Evolutionary conservation across 92 coral and sea anemone genomes (phyloP).

Genomic region (Hydrozoanthus gracilis): DNA sequence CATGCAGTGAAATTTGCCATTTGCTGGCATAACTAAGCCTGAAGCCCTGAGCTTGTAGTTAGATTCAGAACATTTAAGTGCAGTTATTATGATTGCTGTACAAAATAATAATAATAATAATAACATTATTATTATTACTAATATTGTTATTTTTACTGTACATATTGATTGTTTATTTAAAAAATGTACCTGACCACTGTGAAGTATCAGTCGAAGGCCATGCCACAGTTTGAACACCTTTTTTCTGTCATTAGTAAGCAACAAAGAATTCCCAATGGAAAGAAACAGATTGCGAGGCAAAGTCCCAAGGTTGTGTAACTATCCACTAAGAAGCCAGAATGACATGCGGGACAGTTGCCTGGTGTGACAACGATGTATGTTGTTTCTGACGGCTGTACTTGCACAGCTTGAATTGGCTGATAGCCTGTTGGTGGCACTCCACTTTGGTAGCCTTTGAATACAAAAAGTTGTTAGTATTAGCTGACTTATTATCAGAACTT

Average conservation of each 20-base stretch:
- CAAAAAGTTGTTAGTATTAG: neutral
- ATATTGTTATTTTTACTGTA: too few relatives aligned
- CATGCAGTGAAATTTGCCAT: too few relatives aligned
- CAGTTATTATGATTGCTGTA: too few relatives aligned
- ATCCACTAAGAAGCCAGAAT: conserved; percentile 42
- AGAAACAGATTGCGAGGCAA: conserved; percentile 61
- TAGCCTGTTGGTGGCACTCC: conserved; percentile 70
- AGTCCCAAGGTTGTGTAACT: conserved; percentile 64
- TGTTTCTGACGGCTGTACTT: conserved; percentile 27
- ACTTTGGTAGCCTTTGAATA: conserved; percentile 60
- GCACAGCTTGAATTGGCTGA: conserved; percentile 65
- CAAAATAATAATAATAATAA: too few relatives aligned
- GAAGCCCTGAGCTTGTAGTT: too few relatives aligned
- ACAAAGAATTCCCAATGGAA: conserved; percentile 73
- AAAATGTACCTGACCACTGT: neutral
- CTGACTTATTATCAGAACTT: neutral
- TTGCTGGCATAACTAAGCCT: too few relatives aligned
- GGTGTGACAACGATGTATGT: conserved; percentile 55
- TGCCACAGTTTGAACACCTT: conserved; percentile 68
- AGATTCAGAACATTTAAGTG: too few relatives aligned
- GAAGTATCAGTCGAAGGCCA: conserved; percentile 53
- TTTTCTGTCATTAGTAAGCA: conserved; percentile 70
- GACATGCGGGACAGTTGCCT: conserved; percentile 73
- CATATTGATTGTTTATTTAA: too few relatives aligned
- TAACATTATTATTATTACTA: too few relatives aligned